Evolutionary conservation across 2,888 invertebrate genomes (phyloP).

Genomic region (Endotricha flammealis): DNA sequence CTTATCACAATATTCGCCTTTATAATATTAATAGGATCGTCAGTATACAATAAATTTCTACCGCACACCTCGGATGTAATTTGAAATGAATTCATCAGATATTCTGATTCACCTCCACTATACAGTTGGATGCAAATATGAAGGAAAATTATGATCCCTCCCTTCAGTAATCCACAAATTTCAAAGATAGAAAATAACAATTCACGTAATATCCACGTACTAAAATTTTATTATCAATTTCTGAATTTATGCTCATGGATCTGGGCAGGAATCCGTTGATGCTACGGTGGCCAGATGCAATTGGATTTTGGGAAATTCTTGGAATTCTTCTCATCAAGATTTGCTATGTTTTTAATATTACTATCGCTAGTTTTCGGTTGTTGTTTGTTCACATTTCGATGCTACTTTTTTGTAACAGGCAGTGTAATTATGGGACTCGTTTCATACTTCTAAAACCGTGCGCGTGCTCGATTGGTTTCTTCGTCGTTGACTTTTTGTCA

Average conservation of each 20-base stretch:
- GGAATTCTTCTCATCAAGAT: neutral
- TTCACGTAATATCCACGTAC: slow-evolving; percentile 46
- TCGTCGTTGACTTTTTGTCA: too few relatives aligned
- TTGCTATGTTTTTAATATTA: too few relatives aligned
- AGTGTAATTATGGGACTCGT: too few relatives aligned
- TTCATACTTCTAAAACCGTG: too few relatives aligned
- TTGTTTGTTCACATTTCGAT: too few relatives aligned
- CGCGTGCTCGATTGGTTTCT: too few relatives aligned
- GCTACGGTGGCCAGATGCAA: slow-evolving; percentile 4
- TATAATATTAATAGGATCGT: too few relatives aligned
- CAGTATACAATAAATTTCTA: neutral
- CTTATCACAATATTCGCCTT: too few relatives aligned
- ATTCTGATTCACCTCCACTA: neutral
- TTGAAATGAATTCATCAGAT: neutral
- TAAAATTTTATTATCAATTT: slow-evolving; percentile 72
- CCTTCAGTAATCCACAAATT: slow-evolving; percentile 12
- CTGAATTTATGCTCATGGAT: slow-evolving; percentile 59
- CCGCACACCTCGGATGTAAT: neutral
- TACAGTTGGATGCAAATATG: neutral
- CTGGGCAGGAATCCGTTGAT: slow-evolving; percentile 43
- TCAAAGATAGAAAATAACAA: slow-evolving; percentile 41
- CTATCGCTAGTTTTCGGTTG: too few relatives aligned
- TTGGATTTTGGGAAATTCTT: slow-evolving; percentile 4
- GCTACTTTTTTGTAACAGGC: too few relatives aligned
- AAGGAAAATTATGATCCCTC: neutral